Evolutionary conservation across 2,797 vertebrate species (phyloP).

Genomic region (Poecilia velifera): DNA sequence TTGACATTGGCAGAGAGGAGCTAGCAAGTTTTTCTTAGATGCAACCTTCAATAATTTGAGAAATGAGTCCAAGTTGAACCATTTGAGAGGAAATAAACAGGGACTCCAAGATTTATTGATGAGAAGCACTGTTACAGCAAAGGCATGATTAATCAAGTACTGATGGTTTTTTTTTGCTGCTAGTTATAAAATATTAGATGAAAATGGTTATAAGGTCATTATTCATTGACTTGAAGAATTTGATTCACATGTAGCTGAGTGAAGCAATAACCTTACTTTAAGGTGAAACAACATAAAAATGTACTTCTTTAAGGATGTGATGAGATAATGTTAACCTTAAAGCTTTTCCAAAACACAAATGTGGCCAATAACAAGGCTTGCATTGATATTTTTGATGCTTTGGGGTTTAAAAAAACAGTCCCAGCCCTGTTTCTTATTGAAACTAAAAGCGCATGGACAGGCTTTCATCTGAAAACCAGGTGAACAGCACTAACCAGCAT

Average conservation of each 20-base stretch:
- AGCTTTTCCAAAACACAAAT: not conserved
- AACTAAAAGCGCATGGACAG: conserved; percentile 17
- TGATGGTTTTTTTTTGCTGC: not conserved
- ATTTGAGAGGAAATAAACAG: not conserved
- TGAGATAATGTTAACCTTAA: not conserved
- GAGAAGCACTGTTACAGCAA: not conserved
- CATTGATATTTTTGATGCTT: conserved; percentile 21
- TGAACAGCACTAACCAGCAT: conserved; percentile 44
- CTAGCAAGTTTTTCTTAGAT: not conserved
- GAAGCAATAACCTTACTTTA: not conserved
- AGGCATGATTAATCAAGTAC: not conserved
- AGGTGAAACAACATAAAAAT: not conserved
- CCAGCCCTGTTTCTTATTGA: not conserved
- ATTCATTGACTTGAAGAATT: not conserved
- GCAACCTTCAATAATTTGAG: not conserved
- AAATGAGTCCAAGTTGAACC: too few species aligned
- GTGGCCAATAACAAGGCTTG: not conserved
- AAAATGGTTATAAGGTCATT: not conserved
- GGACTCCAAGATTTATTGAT: not conserved
- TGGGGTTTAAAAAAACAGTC: conserved; percentile 20
- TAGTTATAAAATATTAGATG: not conserved
- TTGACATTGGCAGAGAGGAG: too few species aligned
- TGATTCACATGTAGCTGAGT: not conserved
- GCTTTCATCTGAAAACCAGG: conserved; percentile 41
- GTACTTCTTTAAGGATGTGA: not conserved